Base-by-base conservation (phyloP, 2,113 vertebrate genomes). In the Pleuronectes platessa region DNA sequence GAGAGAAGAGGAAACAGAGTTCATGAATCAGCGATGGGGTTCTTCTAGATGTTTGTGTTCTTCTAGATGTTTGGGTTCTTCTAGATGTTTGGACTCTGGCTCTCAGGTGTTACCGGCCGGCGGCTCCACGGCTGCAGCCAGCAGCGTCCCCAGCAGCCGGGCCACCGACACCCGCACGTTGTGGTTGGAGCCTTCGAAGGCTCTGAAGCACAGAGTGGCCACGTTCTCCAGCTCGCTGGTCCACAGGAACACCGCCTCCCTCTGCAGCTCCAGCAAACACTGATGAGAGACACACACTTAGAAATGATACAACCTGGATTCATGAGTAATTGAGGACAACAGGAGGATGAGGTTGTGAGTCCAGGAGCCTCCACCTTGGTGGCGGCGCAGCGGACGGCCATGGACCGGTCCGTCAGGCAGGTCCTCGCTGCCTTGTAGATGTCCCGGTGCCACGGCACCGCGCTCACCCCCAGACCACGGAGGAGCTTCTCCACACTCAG, bases 241-340 rank as follows among this genome's bases (percentile, higher is more conserved):
- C 95, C 96, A 97, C 92, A 99, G 93, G 92, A 98, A 98, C 26
- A 90, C 58, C 3, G 97, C 97, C 89, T 98, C 97, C 54, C 95
- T 94, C 86, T 98, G 97, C 85, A 99, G 95, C 93, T 98, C 96
- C 86, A 97, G 90, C 78, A 99, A 93, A 93, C 97, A 98, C 97
- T 99, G 79, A 47, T 17, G 31, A 3, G 17, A 12, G 27, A 59
- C 35, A 15, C 3, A 49, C 40, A 13, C 12, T 11, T 13, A 13
- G 3, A 12, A 9, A 53, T 53, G n/a, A 51, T 20, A 17, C 18
- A 45, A 45, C 42, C 42, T 15, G 42, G 42, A 45, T 45, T 45
- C 0, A 15, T 12, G 42, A 45, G 4, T 3, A 4, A 45, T n/a
- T n/a, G n/a, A n/a, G n/a, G n/a, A n/a, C n/a, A n/a, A n/a, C n/a